phyloP scores from a whole-genome alignment of 2,113 vertebrate species.

The Panthera leo region DNA sequence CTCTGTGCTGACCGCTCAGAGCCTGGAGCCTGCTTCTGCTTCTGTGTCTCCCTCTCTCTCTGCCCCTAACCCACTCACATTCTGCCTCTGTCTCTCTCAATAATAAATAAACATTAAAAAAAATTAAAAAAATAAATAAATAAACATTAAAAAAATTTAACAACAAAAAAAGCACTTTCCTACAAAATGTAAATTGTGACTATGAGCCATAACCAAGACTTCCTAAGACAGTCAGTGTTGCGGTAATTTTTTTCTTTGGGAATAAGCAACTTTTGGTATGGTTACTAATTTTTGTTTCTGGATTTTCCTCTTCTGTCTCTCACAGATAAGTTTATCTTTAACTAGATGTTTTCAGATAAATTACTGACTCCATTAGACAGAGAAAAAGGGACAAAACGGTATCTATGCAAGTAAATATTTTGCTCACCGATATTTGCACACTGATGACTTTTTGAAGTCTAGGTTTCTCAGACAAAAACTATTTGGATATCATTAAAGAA shows the following conservation, averaged over 20 bases:
- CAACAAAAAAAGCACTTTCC: not conserved
- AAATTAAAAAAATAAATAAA: too few species aligned
- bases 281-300: not conserved
- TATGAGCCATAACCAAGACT: not conserved
- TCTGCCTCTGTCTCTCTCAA: too few species aligned
- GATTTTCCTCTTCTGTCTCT: not conserved
- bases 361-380: not conserved
- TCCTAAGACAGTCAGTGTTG: not conserved
- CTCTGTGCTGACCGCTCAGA: too few species aligned
- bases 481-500: conserved; percentile 18
- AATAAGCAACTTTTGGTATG: not conserved
- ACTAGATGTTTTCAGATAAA: not conserved
- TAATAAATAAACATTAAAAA: too few species aligned
- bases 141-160: too few species aligned
- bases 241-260: not conserved
- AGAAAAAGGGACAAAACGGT: not conserved
- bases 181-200: not conserved
- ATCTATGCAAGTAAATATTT: conserved; percentile 18
- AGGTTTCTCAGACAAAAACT: conserved; percentile 41
- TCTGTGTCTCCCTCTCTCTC: too few species aligned
- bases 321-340: conserved; percentile 21
- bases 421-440: not conserved
- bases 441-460: conserved; percentile 6
- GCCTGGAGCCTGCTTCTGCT: too few species aligned
- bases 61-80: too few species aligned